These are phyloP conservation scores for Blennius ocellaris DNA, from an alignment of 2,113 vertebrate genomes.

Conservation along the genomic window DNA sequence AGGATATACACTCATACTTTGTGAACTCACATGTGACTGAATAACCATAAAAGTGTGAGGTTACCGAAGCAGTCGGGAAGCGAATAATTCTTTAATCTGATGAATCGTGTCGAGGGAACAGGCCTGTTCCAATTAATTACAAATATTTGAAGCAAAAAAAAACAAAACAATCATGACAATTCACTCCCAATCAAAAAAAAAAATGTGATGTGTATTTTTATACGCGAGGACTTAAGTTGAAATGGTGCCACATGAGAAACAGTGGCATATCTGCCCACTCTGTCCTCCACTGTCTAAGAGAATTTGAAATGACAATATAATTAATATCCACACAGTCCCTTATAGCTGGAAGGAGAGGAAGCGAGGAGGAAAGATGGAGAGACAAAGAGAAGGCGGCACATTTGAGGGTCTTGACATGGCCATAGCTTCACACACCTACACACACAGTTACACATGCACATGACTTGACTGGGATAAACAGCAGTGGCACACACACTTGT, in stretches of 20 bases:
- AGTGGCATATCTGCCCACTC: slow-evolving; percentile 19
- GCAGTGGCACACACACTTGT: slow-evolving; percentile 60
- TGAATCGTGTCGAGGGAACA: not conserved
- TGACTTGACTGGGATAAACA: slow-evolving; percentile 61
- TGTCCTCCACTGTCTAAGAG: slow-evolving; percentile 28
- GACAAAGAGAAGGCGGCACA: slow-evolving; percentile 26
- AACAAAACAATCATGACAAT: not conserved
- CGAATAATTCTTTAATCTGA: not conserved
- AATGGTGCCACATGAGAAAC: slow-evolving; percentile 19
- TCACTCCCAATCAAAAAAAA: not conserved
- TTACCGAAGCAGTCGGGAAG: not conserved
- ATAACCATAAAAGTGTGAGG: not conserved
- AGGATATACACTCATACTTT: not conserved
- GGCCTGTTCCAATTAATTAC: not conserved
- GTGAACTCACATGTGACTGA: not conserved
- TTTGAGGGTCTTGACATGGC: slow-evolving; percentile 26
- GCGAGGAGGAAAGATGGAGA: not conserved
- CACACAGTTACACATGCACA: not conserved
- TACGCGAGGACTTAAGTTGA: slow-evolving; percentile 34
- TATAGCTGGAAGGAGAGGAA: slow-evolving; percentile 23
- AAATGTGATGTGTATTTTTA: slow-evolving; percentile 14
- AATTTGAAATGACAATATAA: slow-evolving; percentile 55
- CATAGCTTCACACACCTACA: slow-evolving; percentile 6
- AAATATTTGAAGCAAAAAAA: not conserved
- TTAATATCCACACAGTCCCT: slow-evolving; percentile 51